Evolutionary conservation across 2,797 vertebrate species (phyloP), one percentile per base, ranked within the genome.

Genomic region (Arnoldichthys spilopterus): DNA sequence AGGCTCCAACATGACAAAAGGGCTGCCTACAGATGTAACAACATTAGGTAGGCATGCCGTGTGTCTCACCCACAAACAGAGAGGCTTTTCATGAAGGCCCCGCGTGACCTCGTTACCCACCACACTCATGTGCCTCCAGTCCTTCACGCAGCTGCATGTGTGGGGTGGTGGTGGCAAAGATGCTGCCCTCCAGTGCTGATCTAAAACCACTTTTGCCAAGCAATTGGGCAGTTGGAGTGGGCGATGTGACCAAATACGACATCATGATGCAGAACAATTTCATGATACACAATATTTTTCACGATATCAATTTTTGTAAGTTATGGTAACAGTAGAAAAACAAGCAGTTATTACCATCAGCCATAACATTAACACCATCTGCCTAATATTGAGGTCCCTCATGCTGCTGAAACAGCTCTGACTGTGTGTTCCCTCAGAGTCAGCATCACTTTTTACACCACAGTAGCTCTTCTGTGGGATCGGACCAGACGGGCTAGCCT

Each of bases 71-170:
- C 37, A 74, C 61, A 58, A 81, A 85, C 85, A 86, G 77, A 85
- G 67, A 81, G 43, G 64, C 80, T 84, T 81, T 84, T 87, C 74
- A 86, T 62, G 40, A 40, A 54, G 79, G 70, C 72, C 75, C 67
- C 34, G 24, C 26, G 45, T 74, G 78, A 85, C 70, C 85, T 72
- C n/a, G 74, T 69, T 30, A 28, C 43, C 75, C 78, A 73, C 54
- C 74, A 47, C 78, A 62, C 69, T 51, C 74, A 32, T 53, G 74
- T 53, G 69, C 63, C 83, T 85, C 77, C 62, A 79, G 78, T 70
- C 37, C 76, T 85, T 64, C 20, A 28, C 61, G 32, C 37, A 51
- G 71, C 64, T 74, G 67, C 75, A 34, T 59, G 61, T n/a, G 26
- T 68, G 76, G 66, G 32, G 54, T 59, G 66, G 54, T 59, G 66